Percentiles rank a stretch among this genome's conserved stretches.
These are phyloP conservation scores for Prorops nasuta DNA, from an alignment of 1,140 invertebrate genomes.

Conservation along the genomic window DNA sequence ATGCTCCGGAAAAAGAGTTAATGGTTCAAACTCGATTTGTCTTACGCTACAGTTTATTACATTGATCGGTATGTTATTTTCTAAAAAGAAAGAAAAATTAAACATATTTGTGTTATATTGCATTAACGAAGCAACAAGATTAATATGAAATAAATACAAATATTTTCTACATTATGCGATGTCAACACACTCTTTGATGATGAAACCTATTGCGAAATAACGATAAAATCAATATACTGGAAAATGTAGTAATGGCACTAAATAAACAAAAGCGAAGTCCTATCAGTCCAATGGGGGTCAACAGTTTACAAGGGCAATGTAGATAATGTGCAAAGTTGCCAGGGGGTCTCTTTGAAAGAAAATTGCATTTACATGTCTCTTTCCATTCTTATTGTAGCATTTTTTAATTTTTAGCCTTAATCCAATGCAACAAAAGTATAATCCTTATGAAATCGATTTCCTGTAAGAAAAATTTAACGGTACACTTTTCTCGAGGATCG, in stretches of 20 bases:
- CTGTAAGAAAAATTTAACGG: too few relatives aligned
- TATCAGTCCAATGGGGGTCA: slow-evolving; percentile 37
- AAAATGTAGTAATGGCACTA: slow-evolving; percentile 15
- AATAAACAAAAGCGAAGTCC: slow-evolving; percentile 14
- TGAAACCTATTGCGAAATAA: slow-evolving; percentile 36
- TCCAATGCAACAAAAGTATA: too few relatives aligned
- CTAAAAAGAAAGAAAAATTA: too few relatives aligned
- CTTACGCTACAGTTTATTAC: too few relatives aligned
- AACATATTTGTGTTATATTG: background rate
- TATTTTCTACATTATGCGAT: slow-evolving; percentile 9
- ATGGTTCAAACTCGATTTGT: too few relatives aligned
- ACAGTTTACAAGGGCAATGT: slow-evolving; percentile 41
- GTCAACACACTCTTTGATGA: slow-evolving; percentile 22
- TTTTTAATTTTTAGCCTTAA: too few relatives aligned
- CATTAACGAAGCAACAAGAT: background rate
- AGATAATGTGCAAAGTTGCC: slow-evolving; percentile 36
- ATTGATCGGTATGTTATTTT: too few relatives aligned
- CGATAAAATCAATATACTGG: slow-evolving; percentile 18
- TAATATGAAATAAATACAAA: slow-evolving; percentile 12
- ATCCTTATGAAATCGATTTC: too few relatives aligned
- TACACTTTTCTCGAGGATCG: too few relatives aligned
- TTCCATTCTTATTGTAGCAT: too few relatives aligned
- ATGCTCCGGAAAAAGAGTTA: too few relatives aligned
- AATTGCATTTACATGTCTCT: too few relatives aligned
- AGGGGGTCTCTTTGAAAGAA: slow-evolving; percentile 40